A percentile compares a stretch with the other conserved stretches of the same genome.
These are phyloP conservation scores for Bubo bubo DNA, from an alignment of 2,113 vertebrate genomes.

Conservation along the genomic window DNA sequence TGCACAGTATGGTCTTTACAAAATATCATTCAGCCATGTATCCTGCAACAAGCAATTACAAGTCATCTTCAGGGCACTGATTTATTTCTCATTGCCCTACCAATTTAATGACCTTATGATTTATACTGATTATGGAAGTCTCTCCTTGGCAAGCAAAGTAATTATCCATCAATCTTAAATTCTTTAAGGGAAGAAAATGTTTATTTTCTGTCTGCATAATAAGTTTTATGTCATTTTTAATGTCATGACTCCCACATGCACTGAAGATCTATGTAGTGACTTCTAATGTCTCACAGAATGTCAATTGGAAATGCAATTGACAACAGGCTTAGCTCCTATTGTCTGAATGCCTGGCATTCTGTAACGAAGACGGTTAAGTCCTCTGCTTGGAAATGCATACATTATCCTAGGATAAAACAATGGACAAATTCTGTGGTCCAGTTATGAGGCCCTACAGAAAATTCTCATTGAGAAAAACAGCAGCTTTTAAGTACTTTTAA, in stretches of 20 bases:
- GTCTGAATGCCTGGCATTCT: slow-evolving; percentile 35
- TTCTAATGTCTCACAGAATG: slow-evolving; percentile 38
- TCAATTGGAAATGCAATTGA: slow-evolving; percentile 11
- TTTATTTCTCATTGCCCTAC: slow-evolving; percentile 51
- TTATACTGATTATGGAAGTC: slow-evolving; percentile 47
- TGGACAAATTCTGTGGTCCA: neutral
- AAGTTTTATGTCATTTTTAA: slow-evolving; percentile 68
- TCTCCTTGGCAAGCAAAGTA: slow-evolving; percentile 49
- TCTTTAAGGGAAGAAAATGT: slow-evolving; percentile 61
- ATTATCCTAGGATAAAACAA: neutral
- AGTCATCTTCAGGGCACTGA: slow-evolving; percentile 44
- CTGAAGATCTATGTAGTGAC: slow-evolving; percentile 41
- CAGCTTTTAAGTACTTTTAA: neutral
- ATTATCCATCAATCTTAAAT: slow-evolving; percentile 56
- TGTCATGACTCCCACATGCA: slow-evolving; percentile 47
- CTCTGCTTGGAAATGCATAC: neutral
- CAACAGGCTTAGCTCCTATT: slow-evolving; percentile 32
- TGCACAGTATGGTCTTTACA: slow-evolving; percentile 33
- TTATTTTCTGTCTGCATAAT: slow-evolving; percentile 64
- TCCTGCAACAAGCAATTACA: slow-evolving; percentile 52
- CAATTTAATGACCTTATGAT: slow-evolving; percentile 60
- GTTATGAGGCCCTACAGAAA: neutral
- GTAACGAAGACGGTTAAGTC: slow-evolving; percentile 1
- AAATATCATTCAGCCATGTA: slow-evolving; percentile 43
- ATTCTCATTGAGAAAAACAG: neutral